Base-by-base conservation (phyloP, 2,113 vertebrate species). In the Eolophus roseicapilla region DNA sequence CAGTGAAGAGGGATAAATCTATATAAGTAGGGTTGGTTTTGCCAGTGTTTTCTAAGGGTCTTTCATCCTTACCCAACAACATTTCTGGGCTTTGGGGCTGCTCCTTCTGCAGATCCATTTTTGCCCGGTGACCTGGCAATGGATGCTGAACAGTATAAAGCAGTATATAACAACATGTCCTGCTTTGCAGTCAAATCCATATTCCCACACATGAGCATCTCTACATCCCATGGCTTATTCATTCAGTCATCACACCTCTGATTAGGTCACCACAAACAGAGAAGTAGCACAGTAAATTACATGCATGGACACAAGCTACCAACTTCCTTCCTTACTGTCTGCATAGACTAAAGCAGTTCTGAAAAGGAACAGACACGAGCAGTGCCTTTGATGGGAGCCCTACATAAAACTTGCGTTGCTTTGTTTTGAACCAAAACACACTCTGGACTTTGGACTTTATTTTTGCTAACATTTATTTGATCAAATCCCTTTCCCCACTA, bases 101-200 rank as follows among this genome's bases (percentile, higher is more conserved):
- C 86, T 63, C 17, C 31, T 88, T 69, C 69, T 81, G 6, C 16
- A 50, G 31, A 4, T 27, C 18, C 7, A 4, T 59, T 89, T 88
- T 53, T 76, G 43, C 65, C 62, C 29, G 24, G 29, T 19, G 57
- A 39, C 39, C 57, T 85, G 65, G 37, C 25, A 75, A 7, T 17
- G 59, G 60, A 33, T 50, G 39, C 62, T 76, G 74, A 17, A 23
- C 31, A 44, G 23, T n/a, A 31, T 8, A n/a, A n/a, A n/a, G 11
- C 31, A 50, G 35, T 7, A 39, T 31, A 23, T 10, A 14, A 33
- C 5, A 0, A 17, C n/a, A 17, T 0, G 5, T 33, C 59, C 71
- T 82, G 63, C 44, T 88, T 28, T 69, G 35, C 67, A 64, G 37
- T 20, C 62, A 85, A 29, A 37, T 60, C 52, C 18, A 2, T 14